Conservation (phyloP, 2,113 vertebrate species). For the Callocephalon fimbriatum region DNA sequence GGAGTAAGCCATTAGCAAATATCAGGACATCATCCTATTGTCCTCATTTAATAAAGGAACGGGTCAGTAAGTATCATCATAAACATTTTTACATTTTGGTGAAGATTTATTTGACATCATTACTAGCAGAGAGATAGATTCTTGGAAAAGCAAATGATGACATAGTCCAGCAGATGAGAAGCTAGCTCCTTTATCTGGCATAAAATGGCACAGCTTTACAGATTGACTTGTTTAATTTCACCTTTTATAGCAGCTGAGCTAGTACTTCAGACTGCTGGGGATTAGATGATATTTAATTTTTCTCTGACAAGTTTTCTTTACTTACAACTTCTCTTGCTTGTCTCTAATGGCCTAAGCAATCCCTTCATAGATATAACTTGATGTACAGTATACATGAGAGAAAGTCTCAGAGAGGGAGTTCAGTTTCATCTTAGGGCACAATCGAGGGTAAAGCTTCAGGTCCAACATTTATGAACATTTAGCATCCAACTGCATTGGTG, state of each 20-base stretch:
- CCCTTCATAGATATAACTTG: background rate
- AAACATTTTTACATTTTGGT: slow-evolving; percentile 62
- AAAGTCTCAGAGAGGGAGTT: background rate
- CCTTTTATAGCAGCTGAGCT: background rate
- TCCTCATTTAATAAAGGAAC: slow-evolving; percentile 60
- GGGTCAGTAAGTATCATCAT: slow-evolving; percentile 38
- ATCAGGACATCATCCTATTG: slow-evolving; percentile 52
- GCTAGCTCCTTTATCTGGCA: background rate
- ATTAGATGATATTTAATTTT: background rate
- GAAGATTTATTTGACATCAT: slow-evolving; percentile 61
- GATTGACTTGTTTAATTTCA: slow-evolving; percentile 8
- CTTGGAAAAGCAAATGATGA: slow-evolving; percentile 26
- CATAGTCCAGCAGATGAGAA: background rate
- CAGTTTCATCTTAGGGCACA: background rate
- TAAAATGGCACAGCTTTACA: background rate
- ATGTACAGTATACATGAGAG: background rate
- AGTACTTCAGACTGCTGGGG: background rate
- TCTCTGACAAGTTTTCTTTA: background rate
- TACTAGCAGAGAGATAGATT: background rate
- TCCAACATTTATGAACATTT: background rate
- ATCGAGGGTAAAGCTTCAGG: background rate
- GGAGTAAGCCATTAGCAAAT: slow-evolving; percentile 61
- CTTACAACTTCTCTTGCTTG: background rate
- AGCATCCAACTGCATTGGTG: background rate
- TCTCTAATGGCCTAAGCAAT: background rate